phyloP scores from a whole-genome alignment of 2,797 vertebrate genomes.

The Amphiprion clarkii region DNA sequence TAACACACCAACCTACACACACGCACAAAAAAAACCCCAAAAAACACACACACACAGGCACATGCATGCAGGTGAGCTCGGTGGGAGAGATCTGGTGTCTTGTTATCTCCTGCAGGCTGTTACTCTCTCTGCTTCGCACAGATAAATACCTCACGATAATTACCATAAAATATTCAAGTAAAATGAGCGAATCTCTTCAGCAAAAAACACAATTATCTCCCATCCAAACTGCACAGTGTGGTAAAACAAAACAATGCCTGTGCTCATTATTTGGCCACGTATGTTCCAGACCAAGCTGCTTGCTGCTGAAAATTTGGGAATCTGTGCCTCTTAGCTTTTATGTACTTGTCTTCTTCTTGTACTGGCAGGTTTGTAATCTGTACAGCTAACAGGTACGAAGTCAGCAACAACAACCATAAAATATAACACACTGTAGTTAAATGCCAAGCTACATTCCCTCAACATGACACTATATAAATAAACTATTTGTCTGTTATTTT shows the following conservation, averaged over 20 bases:
- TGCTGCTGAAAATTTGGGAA: constrained; percentile 7
- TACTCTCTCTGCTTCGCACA: constrained; percentile 28
- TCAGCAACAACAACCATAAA: neutral
- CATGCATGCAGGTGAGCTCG: constrained; percentile 42
- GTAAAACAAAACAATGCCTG: neutral
- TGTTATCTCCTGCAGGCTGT: constrained; percentile 52
- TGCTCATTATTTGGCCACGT: neutral
- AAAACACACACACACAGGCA: constrained; percentile 20
- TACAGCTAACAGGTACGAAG: neutral
- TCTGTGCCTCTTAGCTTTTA: neutral
- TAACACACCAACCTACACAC: constrained; percentile 20
- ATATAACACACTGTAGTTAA: neutral
- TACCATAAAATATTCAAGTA: constrained; percentile 53
- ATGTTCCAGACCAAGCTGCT: constrained; percentile 1
- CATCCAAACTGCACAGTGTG: neutral
- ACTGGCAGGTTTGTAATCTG: neutral
- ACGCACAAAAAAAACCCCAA: constrained; percentile 10
- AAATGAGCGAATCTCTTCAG: constrained; percentile 25
- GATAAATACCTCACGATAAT: constrained; percentile 41
- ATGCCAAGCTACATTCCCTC: neutral
- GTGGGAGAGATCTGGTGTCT: constrained; percentile 57
- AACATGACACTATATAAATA: neutral
- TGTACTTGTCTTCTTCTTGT: neutral
- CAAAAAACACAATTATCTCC: constrained; percentile 23
- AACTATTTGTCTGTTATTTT: neutral